Percentiles rank a stretch among this genome's conserved stretches.
These are phyloP conservation scores for Strix occidentalis DNA, from an alignment of 2,797 vertebrate genomes.

Conservation along the genomic window DNA sequence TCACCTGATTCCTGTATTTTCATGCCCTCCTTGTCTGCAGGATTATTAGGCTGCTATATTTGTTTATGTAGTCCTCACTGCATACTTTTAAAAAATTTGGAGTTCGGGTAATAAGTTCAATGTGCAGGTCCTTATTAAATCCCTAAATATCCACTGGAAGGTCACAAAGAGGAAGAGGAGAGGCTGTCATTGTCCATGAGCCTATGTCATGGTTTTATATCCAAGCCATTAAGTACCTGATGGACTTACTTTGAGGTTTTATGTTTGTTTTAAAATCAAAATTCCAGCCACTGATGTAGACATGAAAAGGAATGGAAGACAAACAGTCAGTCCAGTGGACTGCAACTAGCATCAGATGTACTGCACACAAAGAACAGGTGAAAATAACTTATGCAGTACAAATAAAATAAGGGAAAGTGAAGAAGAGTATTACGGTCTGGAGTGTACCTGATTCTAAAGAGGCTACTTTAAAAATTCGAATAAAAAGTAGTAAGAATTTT, in stretches of 20 bases:
- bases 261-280: background rate
- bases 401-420: background rate
- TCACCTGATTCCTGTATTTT: background rate
- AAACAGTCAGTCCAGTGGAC: background rate
- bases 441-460: background rate
- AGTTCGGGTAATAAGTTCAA: background rate
- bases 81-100: background rate
- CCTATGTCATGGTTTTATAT: background rate
- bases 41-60: background rate
- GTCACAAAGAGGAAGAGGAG: background rate
- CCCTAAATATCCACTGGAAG: background rate
- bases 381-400: background rate
- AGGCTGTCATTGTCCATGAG: background rate
- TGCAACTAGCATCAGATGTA: background rate
- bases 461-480: constrained; percentile 18
- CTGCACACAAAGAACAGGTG: background rate
- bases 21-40: background rate
- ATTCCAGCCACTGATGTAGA: background rate
- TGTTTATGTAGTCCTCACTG: background rate
- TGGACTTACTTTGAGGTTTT: background rate
- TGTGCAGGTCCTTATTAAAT: background rate
- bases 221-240: background rate
- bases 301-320: background rate
- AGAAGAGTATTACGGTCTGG: background rate
- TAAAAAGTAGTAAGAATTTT: background rate